These are phyloP conservation scores for Cygnus atratus DNA, from an alignment of 2,113 vertebrate genomes.

Conservation along the genomic window DNA sequence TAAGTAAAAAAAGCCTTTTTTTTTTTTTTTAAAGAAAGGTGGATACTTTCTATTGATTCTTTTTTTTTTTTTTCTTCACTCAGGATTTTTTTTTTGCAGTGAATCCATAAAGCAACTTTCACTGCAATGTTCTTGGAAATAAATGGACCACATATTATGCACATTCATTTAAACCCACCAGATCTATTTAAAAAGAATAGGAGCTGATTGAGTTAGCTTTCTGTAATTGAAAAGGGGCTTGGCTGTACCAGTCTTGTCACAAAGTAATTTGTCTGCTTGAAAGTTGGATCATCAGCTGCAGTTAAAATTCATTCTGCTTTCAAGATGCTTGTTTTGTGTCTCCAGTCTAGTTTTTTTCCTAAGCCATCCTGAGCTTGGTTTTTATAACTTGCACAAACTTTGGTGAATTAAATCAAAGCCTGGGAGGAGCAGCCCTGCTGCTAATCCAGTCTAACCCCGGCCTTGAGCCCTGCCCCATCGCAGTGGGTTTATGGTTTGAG, in stretches of 20 bases:
- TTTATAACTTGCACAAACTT: background rate
- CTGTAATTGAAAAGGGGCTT: constrained; percentile 48
- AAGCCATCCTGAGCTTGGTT: background rate
- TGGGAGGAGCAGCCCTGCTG: background rate
- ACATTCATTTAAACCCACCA: constrained; percentile 47
- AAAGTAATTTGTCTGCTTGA: constrained; percentile 53
- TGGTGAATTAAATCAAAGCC: background rate
- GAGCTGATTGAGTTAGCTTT: constrained; percentile 65
- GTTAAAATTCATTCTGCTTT: constrained; percentile 45
- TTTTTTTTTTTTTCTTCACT: background rate
- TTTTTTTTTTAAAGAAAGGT: constrained; percentile 44
- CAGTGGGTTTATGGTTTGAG: background rate
- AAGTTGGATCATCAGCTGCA: constrained; percentile 49
- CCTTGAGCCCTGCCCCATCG: background rate
- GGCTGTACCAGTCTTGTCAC: constrained; percentile 29
- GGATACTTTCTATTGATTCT: background rate
- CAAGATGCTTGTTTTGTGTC: constrained; percentile 20
- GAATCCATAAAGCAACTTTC: constrained; percentile 33
- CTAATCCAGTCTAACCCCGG: background rate
- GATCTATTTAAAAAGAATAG: constrained; percentile 57
- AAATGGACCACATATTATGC: constrained; percentile 50
- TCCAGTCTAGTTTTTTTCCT: background rate
- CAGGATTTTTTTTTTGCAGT: constrained; percentile 21
- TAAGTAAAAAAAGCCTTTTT: background rate
- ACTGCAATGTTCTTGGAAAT: constrained; percentile 41